Evolutionary conservation across 1,140 invertebrate genomes (phyloP).

Genomic region (Drosophila repletoides): DNA sequence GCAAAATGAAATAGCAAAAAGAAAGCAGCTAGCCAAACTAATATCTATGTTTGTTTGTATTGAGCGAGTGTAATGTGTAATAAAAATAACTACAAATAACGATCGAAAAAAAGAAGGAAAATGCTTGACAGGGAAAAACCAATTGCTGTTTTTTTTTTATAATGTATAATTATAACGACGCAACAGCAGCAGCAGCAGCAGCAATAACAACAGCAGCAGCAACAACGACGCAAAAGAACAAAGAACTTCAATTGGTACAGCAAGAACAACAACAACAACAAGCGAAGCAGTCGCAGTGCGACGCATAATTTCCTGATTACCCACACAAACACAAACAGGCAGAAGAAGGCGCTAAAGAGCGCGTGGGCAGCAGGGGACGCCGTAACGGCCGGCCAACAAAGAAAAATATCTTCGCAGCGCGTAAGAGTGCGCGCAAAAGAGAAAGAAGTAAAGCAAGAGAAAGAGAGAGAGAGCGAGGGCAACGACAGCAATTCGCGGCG

Average conservation of each 20-base stretch:
- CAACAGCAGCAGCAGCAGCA: conserved; percentile 30
- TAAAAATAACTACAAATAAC: conserved; percentile 31
- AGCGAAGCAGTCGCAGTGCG: conserved; percentile 42
- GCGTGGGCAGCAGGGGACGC: conserved; percentile 52
- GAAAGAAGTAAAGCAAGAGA: conserved; percentile 20
- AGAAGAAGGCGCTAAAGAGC: conserved; percentile 39
- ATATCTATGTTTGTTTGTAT: conserved; percentile 6
- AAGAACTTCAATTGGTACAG: conserved; percentile 59
- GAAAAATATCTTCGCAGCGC: conserved; percentile 35
- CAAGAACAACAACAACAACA: conserved; percentile 23
- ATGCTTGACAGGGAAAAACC: conserved; percentile 61
- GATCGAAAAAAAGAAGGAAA: conserved; percentile 39
- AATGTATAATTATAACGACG: conserved; percentile 58
- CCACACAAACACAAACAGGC: conserved; percentile 30
- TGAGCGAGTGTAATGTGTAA: conserved; percentile 29
- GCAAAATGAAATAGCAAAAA: conserved; percentile 8
- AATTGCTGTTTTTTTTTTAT: conserved; percentile 47
- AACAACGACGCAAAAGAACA: conserved; percentile 62
- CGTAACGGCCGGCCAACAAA: conserved; percentile 47
- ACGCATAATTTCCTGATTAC: conserved; percentile 70
- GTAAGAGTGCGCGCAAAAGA: conserved; percentile 16
- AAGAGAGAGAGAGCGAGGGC: conserved; percentile 27
- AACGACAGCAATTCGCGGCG: conserved; percentile 55
- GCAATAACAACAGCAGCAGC: conserved; percentile 47
- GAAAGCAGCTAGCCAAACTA: background rate